Base-by-base conservation (phyloP, 2,113 vertebrate species). In the Otis tarda region DNA sequence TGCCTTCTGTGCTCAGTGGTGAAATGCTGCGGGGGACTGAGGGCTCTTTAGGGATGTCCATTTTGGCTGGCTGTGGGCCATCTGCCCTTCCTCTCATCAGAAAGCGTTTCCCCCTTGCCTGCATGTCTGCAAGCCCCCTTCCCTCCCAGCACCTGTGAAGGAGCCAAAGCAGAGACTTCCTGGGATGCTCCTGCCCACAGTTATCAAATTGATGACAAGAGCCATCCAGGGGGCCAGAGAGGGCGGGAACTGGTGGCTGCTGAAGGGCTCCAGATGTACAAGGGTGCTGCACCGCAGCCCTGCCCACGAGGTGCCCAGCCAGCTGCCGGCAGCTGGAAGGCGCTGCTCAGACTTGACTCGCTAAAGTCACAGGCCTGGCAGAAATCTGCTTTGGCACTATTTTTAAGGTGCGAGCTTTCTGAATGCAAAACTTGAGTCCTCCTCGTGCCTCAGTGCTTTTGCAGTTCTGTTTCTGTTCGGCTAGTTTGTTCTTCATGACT, bases 211-310 rank as follows among this genome's bases (percentile, higher is more conserved):
- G 2, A 53, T 14, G 67, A 97, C 89, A 94, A 71, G 77, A 93
- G 59, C 76, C 71, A 78, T 86, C 68, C 79, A 90, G 41, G 2
- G 15, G 89, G 83, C 13, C 1, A 14, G 31, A 39, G 22, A 61
- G 61, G 47, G 59, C 17, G 14, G 7, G 50, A 79, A 77, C n/a
- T 56, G 93, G 64, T 2, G 7, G 59, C 65, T 61, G 68, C 73
- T 21, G 67, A 65, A 82, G 69, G 45, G 69, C 71, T 96, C 87
- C 95, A 96, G 91, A 97, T 98, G 96, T 94, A 95, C 4, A 11
- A 77, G 74, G 95, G 31, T 67, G 65, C 94, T 77, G 85, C 50
- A 56, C 55, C 0, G 14, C n/a, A 33, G 88, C 45, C 37, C 4
- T 71, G 50, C 73, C 80, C 60, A 10, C 0, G 3, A 63, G 90